phyloP scores from a whole-genome alignment of 2,888 invertebrate species.

The Troides oblongomaculatus region DNA sequence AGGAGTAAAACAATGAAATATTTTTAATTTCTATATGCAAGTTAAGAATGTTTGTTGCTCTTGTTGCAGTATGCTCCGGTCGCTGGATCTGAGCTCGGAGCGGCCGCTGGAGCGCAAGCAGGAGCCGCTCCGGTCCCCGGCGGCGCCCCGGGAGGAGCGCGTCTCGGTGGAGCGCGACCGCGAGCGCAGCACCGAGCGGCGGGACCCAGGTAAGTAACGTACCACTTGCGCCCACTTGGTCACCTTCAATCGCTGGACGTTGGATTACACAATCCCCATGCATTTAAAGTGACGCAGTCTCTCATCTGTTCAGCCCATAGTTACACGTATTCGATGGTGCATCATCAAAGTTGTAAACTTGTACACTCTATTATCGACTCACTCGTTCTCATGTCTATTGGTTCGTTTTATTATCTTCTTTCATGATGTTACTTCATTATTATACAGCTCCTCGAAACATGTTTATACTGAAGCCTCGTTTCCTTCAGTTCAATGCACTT shows the following conservation, averaged over 20 bases:
- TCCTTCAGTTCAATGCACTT: background rate
- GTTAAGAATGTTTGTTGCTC: slow-evolving; percentile 4
- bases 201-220: slow-evolving; percentile 65
- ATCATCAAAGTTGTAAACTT: too few relatives aligned
- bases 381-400: too few relatives aligned
- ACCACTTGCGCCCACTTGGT: background rate
- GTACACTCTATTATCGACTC: too few relatives aligned
- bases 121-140: slow-evolving; percentile 76
- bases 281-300: background rate
- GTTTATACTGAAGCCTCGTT: background rate
- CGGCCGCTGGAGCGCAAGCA: slow-evolving; percentile 64
- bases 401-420: too few relatives aligned
- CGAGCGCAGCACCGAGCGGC: slow-evolving; percentile 52
- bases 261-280: background rate
- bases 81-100: slow-evolving; percentile 83
- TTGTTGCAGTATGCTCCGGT: slow-evolving; percentile 85
- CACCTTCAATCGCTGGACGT: background rate
- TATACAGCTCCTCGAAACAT: background rate
- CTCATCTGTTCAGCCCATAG: too few relatives aligned
- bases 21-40: too few relatives aligned
- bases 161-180: slow-evolving; percentile 63
- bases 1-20: too few relatives aligned
- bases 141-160: slow-evolving; percentile 56
- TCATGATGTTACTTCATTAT: background rate
- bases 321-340: too few relatives aligned